A percentile compares a stretch with the other conserved stretches of the same genome.
Conservation (phyloP, 2,888 invertebrate genomes). For the Raillietiella orientalis region DNA sequence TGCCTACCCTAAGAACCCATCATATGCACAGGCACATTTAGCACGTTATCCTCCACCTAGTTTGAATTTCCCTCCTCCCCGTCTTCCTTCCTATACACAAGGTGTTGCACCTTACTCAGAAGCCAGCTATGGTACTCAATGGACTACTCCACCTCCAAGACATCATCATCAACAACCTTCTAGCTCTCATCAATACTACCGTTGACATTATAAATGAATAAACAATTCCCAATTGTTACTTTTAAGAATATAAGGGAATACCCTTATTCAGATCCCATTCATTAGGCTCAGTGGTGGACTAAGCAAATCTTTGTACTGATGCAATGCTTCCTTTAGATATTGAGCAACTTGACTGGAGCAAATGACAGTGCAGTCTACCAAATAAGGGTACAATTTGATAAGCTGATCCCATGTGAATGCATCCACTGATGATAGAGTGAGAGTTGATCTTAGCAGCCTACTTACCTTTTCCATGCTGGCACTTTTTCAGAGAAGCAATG, state of each 20-base stretch:
- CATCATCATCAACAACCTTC: no score
- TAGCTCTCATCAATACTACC: no score
- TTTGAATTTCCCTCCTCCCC: constrained; percentile 1
- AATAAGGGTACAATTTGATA: constrained; percentile 58
- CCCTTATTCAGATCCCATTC: neutral
- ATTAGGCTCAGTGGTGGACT: constrained; percentile 1
- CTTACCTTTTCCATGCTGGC: constrained; percentile 47
- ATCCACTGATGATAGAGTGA: neutral
- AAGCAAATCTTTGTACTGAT: constrained; percentile 3
- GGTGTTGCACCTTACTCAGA: no score
- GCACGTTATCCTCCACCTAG: neutral
- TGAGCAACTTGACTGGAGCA: constrained; percentile 2
- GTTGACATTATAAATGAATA: no score
- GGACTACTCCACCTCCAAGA: no score
- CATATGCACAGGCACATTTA: constrained; percentile 8
- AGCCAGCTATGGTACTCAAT: no score
- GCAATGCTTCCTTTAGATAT: constrained; percentile 2
- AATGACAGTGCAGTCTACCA: constrained; percentile 39
- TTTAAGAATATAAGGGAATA: no score
- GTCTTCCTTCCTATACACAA: no score
- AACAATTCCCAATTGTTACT: no score
- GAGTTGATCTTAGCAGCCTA: constrained; percentile 3
- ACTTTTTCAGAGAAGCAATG: constrained; percentile 66
- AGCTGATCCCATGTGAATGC: constrained; percentile 54
- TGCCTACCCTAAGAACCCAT: no score